Evolutionary conservation across 2,113 vertebrate species (phyloP).

Genomic region (Cyphomyrus discorhynchus): DNA sequence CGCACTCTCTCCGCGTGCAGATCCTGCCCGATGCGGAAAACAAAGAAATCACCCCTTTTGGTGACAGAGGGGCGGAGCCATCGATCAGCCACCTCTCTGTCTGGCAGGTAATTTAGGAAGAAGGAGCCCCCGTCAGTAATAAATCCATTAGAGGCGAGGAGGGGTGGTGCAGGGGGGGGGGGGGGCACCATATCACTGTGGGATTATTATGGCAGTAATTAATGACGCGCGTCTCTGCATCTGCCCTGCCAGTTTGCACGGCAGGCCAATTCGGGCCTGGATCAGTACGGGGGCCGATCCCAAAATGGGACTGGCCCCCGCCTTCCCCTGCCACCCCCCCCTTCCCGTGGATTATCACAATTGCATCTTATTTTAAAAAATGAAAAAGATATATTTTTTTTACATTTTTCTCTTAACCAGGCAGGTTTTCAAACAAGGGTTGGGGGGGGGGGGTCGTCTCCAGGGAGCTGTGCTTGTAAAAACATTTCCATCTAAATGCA

Average conservation of each 20-base stretch:
- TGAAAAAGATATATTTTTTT: conserved; percentile 25
- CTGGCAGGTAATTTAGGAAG: conserved; percentile 36
- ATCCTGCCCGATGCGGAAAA: neutral
- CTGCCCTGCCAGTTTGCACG: neutral
- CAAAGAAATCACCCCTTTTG: conserved; percentile 13
- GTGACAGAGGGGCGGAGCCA: conserved; percentile 9
- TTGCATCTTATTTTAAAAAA: conserved; percentile 37
- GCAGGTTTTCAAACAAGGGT: conserved; percentile 50
- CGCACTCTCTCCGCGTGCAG: neutral
- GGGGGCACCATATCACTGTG: neutral
- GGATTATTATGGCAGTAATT: conserved; percentile 14
- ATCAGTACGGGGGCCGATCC: neutral
- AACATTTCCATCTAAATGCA: conserved; percentile 69
- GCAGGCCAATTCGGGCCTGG: neutral
- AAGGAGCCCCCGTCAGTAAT: conserved; percentile 34
- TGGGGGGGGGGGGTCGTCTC: conserved; percentile 18
- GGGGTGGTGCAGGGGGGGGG: neutral
- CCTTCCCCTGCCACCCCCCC: neutral
- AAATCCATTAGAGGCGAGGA: conserved; percentile 25
- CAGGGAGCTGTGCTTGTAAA: conserved; percentile 47
- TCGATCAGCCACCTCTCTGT: conserved; percentile 34
- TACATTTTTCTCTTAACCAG: conserved; percentile 30
- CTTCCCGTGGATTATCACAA: conserved; percentile 6
- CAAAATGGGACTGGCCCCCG: neutral
- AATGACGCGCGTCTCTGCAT: neutral